A percentile compares a stretch with the other conserved stretches of the same genome.
phyloP scores from a whole-genome alignment of 2,797 vertebrate genomes.

The Argyrosomus regius region DNA sequence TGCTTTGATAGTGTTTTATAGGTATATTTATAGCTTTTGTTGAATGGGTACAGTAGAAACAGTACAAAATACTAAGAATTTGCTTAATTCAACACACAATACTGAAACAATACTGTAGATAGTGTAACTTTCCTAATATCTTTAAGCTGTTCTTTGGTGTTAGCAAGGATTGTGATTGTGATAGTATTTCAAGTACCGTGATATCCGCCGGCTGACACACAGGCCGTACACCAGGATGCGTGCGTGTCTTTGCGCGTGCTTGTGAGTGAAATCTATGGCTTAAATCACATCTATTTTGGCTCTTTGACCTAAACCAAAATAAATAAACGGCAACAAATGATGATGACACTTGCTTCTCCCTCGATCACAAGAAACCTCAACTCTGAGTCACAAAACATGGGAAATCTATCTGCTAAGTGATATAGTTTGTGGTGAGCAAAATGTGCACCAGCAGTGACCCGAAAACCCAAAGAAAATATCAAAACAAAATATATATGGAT shows the following conservation, averaged over 20 bases:
- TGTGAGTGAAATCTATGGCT: slow-evolving; percentile 72
- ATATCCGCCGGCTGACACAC: slow-evolving; percentile 32
- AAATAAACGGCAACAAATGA: slow-evolving; percentile 69
- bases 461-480: not conserved
- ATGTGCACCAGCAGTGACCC: slow-evolving; percentile 47
- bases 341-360: slow-evolving; percentile 46
- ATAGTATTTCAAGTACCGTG: slow-evolving; percentile 76
- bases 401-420: slow-evolving; percentile 34
- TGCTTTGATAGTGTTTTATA: slow-evolving; percentile 32
- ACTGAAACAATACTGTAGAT: slow-evolving; percentile 39
- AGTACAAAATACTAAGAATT: slow-evolving; percentile 32
- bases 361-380: slow-evolving; percentile 30
- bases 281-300: slow-evolving; percentile 57
- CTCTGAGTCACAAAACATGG: slow-evolving; percentile 20
- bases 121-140: slow-evolving; percentile 24
- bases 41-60: slow-evolving; percentile 44
- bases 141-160: slow-evolving; percentile 76
- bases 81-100: slow-evolving; percentile 10
- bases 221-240: slow-evolving; percentile 23
- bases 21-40: not conserved
- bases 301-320: slow-evolving; percentile 62
- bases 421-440: slow-evolving; percentile 30
- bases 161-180: slow-evolving; percentile 46
- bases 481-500: slow-evolving; percentile 5
- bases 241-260: slow-evolving; percentile 35